phyloP scores from a whole-genome alignment of 2,888 invertebrate genomes.

The Torymus auratus region DNA sequence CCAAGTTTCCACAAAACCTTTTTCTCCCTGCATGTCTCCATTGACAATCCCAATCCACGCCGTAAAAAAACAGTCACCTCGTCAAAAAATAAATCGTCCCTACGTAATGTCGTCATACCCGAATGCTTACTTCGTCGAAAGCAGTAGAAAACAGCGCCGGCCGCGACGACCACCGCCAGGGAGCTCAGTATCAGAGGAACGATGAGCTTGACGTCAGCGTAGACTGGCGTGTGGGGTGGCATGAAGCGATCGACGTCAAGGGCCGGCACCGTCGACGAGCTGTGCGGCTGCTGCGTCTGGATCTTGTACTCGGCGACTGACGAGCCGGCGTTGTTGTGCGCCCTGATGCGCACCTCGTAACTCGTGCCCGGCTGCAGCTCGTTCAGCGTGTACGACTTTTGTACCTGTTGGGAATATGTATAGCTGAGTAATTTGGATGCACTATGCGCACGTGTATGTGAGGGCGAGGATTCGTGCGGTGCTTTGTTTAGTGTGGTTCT shows the following conservation, averaged over 20 bases:
- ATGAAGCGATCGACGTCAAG: conserved; percentile 74
- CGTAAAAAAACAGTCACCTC: not conserved
- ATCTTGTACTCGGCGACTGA: conserved; percentile 90
- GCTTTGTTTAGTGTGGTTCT: too few species aligned
- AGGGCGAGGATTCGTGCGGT: too few species aligned
- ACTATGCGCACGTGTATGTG: too few species aligned
- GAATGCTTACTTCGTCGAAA: conserved; percentile 73
- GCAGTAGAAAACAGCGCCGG: conserved; percentile 75
- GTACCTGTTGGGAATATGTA: conserved; percentile 72
- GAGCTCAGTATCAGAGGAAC: conserved; percentile 74
- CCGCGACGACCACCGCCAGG: conserved; percentile 73
- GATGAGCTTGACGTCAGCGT: conserved; percentile 74
- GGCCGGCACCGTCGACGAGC: conserved; percentile 80
- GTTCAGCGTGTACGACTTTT: conserved; percentile 88
- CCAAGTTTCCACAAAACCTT: too few species aligned
- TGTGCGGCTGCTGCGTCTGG: conserved; percentile 88
- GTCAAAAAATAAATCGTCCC: not conserved
- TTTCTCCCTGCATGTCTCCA: too few species aligned
- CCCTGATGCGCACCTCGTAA: conserved; percentile 79
- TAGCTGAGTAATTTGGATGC: too few species aligned
- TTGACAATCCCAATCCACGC: too few species aligned
- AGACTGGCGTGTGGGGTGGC: conserved; percentile 73
- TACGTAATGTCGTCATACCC: too few species aligned
- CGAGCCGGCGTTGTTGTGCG: conserved; percentile 92
- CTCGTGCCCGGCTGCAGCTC: conserved; percentile 84